Evolutionary conservation across 2,797 vertebrate genomes (phyloP), one percentile per base, ranked within the genome.

Genomic region (Phrynocephalus vlangalii): DNA sequence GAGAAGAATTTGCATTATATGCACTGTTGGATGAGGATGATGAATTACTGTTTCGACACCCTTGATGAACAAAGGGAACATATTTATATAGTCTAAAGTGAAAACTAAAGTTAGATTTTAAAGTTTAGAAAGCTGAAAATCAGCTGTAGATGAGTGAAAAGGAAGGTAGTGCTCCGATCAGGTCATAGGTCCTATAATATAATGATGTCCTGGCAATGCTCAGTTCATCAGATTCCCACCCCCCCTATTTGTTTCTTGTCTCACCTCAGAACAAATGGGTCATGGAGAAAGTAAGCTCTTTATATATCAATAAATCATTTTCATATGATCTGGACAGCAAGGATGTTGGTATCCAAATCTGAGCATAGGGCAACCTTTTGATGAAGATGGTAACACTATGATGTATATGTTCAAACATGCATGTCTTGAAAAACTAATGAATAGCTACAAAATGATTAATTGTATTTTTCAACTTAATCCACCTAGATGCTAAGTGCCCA

Each of bases 41-140:
- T n/a, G 98, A 97, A 96, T 97, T 99, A 97, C 97, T 99, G 95
- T 97, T 98, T 95, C 99, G 98, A 96, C 98, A 99, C 86, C 98
- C 99, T 99, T 95, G 91, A 93, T 90, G 93, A 92, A 94, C 76
- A 94, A 93, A 85, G 90, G 87, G 38, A 96, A 95, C 88, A 95
- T 93, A 95, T 96, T 94, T 90, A 95, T 95, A 94, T 95, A 95
- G 96, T 92, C 93, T 78, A 92, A 95, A 94, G 94, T 88, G 93
- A 94, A 95, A 82, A 95, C 94, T 94, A 86, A 95, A 87, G n/a
- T 89, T 89, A 94, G 86, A 93, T 94, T 94, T 90, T 89, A 88
- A 91, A 95, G 84, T 87, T 94, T 92, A 94, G 90, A 93, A 90
- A 93, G 87, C 78, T 90, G 82, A 90, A 92, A 87, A 79, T 80